Evolutionary conservation across 2,113 vertebrate species (phyloP).

Genomic region (Toxostoma redivivum): DNA sequence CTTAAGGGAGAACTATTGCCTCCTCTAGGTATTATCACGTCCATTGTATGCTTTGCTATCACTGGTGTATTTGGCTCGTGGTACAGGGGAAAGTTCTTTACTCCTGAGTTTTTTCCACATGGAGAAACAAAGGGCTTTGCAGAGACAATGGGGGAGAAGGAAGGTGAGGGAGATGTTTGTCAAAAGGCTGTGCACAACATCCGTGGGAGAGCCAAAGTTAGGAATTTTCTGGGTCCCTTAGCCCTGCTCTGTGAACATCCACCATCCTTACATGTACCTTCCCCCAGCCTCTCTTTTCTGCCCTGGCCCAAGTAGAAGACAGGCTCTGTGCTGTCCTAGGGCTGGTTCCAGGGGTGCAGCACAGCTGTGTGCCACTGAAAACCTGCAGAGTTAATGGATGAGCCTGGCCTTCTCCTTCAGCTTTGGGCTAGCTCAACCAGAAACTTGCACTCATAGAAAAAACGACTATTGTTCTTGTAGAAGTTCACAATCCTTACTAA

Average conservation of each 20-base stretch:
- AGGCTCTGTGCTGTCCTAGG: background rate
- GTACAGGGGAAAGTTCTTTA: background rate
- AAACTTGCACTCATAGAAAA: background rate
- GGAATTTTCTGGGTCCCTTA: background rate
- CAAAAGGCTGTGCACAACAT: background rate
- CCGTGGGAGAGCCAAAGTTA: background rate
- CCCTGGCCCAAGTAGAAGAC: background rate
- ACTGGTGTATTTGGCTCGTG: background rate
- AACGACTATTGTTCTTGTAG: background rate
- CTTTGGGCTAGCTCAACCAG: background rate
- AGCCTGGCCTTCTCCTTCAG: background rate
- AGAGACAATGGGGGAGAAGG: background rate
- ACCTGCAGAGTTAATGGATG: background rate
- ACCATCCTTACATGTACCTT: background rate
- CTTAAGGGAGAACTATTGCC: background rate
- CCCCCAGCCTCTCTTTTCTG: background rate
- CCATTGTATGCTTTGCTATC: background rate
- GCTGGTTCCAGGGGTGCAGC: background rate
- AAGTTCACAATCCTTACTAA: background rate
- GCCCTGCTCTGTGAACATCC: background rate
- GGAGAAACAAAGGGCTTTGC: background rate
- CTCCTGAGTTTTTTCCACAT: background rate
- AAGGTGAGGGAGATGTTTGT: background rate
- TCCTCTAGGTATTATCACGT: background rate
- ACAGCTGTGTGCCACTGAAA: background rate